Base-by-base conservation (phyloP, 2,797 vertebrate species). In the Lithobates pipiens region DNA sequence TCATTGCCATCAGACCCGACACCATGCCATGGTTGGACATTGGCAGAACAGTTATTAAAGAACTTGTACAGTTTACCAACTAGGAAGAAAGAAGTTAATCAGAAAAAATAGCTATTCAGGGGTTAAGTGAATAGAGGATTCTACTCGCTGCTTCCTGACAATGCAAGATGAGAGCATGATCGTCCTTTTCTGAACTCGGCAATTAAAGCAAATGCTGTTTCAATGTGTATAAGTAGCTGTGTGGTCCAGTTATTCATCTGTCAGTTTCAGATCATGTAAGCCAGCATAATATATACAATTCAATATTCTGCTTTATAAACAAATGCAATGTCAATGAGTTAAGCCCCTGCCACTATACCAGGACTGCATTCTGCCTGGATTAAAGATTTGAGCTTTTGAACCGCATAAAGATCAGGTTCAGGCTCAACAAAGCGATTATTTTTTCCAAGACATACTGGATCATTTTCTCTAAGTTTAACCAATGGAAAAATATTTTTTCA, bases 201-300 rank as follows among this genome's bases (percentile, higher is more conserved):
- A 75, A 75, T 83, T 70, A 61, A 86, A 82, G 83, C 61, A 86
- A 78, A 44, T 73, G 39, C 65, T 67, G 36, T 54, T 86, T 74
- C 54, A 27, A 76, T 39, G 42, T 13, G 61, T 83, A 57, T 32
- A 83, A 86, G 76, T 79, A 32, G 76, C 36, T 86, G 85, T 82
- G 85, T 86, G 85, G 85, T 86, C 85, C 63, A 74, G 76, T 83
- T 86, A 67, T 78, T 82, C 70, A 74, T 83, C 76, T 78, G 85
- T 79, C 75, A 86, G 42, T 74, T 79, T 39, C 70, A 69, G 23
- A 83, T 57, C 65, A 79, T 67, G 42, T 42, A 61, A 86, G 76
- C 61, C 69, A 83, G 69, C 76, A 67, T 74, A 83, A 86, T 86
- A 75, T 86, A 83, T 83, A 86, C 76, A 83, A 75, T 79, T 72